Evolutionary conservation across 2,797 vertebrate species (phyloP).

Genomic region (Acanthurus tractus): DNA sequence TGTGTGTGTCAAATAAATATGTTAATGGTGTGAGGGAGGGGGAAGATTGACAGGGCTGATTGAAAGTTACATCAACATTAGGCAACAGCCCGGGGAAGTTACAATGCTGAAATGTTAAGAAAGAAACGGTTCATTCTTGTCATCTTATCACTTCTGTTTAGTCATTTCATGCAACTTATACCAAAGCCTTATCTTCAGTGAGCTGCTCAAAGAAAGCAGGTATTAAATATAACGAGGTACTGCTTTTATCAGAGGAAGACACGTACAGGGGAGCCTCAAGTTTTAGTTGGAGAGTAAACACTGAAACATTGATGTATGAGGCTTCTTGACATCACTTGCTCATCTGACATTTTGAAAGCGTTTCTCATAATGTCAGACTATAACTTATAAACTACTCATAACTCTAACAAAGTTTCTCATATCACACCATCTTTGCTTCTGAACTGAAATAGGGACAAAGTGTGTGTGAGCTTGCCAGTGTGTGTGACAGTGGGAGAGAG

Average conservation of each 20-base stretch:
- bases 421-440: constrained; percentile 13
- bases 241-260: constrained; percentile 6
- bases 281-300: constrained; percentile 55
- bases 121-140: constrained; percentile 2
- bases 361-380: constrained; percentile 32
- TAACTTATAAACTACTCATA: constrained; percentile 14
- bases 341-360: constrained; percentile 42
- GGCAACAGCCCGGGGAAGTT: constrained; percentile 2
- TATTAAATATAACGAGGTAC: constrained; percentile 23
- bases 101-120: background rate
- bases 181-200: background rate
- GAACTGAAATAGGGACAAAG: constrained; percentile 6
- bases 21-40: constrained; percentile 23
- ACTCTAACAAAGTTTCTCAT: constrained; percentile 25
- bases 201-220: constrained; percentile 22
- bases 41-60: constrained; percentile 24
- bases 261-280: background rate
- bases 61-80: constrained; percentile 27
- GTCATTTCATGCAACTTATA: constrained; percentile 2
- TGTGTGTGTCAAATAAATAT: constrained; percentile 40
- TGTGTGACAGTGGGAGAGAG: constrained; percentile 12
- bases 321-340: constrained; percentile 43
- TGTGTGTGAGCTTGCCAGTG: background rate
- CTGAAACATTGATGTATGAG: constrained; percentile 52
- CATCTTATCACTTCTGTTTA: background rate